Evolutionary conservation across 2,113 vertebrate species (phyloP), one percentile per base, ranked within the genome.

Genomic region (Gasterosteus aculeatus): DNA sequence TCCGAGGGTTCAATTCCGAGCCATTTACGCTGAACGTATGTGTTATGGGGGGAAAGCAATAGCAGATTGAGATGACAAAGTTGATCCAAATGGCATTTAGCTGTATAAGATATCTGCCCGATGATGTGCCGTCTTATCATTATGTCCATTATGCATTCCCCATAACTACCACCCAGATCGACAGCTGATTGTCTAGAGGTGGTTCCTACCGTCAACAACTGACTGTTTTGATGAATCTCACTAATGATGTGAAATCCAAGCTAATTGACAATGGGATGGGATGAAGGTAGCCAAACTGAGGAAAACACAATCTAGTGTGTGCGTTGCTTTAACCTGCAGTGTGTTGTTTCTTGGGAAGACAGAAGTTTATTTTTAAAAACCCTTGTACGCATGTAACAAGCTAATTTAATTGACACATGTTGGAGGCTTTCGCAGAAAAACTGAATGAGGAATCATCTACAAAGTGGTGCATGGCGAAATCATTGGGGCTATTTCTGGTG

Each of bases 171-270:
- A 72, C 22, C 47, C 9, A 16, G 10, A 58, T 10, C 38, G 54
- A 35, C 41, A 10, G 35, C 7, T 3, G 35, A 26, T 58, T 31
- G 22, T 75, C 46, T 69, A 26, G 35, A 67, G 18, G 31, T 35
- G 4, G 53, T 18, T 67, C 49, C 10, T 0, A 14, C 5, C n/a
- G 8, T 47, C 54, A 76, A 60, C 33, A 41, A 33, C 4, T 64
- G 26, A 38, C 35, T 7, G 39, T 1, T 26, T 53, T 47, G 56
- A 3, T 46, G 15, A 82, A 51, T 53, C 42, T 59, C 44, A 35
- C 31, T 75, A 75, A 75, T 49, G 58, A 70, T 29, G 10, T 39
- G 7, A 59, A 35, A 70, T 49, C 7, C 33, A 72, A 19, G 38
- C 47, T 9, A 19, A n/a, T 3, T 51, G 47, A n/a, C 19, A 51